Percentiles rank a stretch among this genome's conserved stretches.
phyloP scores from a whole-genome alignment of 2,888 invertebrate genomes.

The Ariolimax columbianus region DNA sequence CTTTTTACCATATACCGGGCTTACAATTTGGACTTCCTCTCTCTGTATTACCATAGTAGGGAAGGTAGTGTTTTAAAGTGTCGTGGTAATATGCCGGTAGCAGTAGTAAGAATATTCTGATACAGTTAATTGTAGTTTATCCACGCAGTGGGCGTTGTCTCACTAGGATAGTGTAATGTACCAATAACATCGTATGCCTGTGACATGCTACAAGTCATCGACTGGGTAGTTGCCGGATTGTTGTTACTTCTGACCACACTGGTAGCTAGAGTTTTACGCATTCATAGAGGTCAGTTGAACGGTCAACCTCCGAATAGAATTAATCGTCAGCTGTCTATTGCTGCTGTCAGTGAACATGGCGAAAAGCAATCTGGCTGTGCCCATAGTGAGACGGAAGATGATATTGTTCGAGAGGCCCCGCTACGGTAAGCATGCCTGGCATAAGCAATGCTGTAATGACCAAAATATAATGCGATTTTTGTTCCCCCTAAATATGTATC shows the following conservation, averaged over 20 bases:
- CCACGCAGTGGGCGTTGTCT: background rate
- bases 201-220: background rate
- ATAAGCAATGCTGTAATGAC: too few species aligned
- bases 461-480: too few species aligned
- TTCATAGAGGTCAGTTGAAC: background rate
- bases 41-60: too few species aligned
- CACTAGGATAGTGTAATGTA: background rate
- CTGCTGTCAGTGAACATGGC: background rate
- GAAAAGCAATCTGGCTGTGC: background rate
- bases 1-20: too few species aligned
- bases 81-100: background rate
- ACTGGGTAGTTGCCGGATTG: constrained; percentile 27
- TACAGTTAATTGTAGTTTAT: background rate
- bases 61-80: too few species aligned
- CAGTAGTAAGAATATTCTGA: too few species aligned
- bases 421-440: background rate
- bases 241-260: constrained; percentile 1
- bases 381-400: background rate
- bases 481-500: too few species aligned
- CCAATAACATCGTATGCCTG: background rate
- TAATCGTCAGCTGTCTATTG: background rate
- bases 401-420: background rate
- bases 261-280: constrained; percentile 5
- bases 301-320: background rate
- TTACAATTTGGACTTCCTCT: too few species aligned